Evolutionary conservation across 1,140 invertebrate genomes (phyloP).

Genomic region (Heliothis subflexa): DNA sequence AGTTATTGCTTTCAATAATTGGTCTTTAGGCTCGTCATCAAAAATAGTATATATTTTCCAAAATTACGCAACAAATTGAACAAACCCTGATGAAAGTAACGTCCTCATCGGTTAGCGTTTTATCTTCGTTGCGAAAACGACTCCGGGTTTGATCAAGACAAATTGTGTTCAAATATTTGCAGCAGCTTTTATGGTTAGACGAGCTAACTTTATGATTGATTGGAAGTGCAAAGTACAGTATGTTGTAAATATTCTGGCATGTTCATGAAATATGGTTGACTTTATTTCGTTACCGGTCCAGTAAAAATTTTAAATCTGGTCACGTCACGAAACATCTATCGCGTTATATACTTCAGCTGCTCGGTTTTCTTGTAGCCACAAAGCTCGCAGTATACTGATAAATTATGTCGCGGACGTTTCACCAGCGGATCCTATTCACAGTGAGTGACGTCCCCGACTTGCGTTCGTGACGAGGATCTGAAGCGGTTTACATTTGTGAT

Average conservation of each 20-base stretch:
- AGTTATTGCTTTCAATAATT: too few relatives aligned
- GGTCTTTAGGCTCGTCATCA: too few relatives aligned
- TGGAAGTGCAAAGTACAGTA: slow-evolving; percentile 16
- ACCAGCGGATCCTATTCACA: slow-evolving; percentile 25
- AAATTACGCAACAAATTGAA: slow-evolving; percentile 5
- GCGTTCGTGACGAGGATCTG: slow-evolving; percentile 23
- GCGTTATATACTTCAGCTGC: slow-evolving; percentile 3
- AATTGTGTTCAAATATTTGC: slow-evolving; percentile 41
- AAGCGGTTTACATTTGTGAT: slow-evolving; percentile 32
- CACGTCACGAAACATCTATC: slow-evolving; percentile 16
- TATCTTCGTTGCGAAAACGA: not conserved
- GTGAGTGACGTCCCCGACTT: slow-evolving; percentile 29
- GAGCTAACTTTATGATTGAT: slow-evolving; percentile 38
- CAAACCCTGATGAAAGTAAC: not conserved
- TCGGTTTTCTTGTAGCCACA: slow-evolving; percentile 7
- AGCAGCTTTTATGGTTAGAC: slow-evolving; percentile 31
- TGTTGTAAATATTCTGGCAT: slow-evolving; percentile 21
- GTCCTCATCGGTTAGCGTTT: not conserved
- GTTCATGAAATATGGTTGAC: slow-evolving; percentile 20
- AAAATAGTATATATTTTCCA: too few relatives aligned
- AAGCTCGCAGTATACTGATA: slow-evolving; percentile 26
- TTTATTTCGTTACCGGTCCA: slow-evolving; percentile 29
- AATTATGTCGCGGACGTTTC: slow-evolving; percentile 35
- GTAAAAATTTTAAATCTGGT: slow-evolving; percentile 13
- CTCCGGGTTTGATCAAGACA: slow-evolving; percentile 32